These are phyloP conservation scores for Perdita meconis DNA, from an alignment of 2,888 invertebrate species.

Conservation along the genomic window DNA sequence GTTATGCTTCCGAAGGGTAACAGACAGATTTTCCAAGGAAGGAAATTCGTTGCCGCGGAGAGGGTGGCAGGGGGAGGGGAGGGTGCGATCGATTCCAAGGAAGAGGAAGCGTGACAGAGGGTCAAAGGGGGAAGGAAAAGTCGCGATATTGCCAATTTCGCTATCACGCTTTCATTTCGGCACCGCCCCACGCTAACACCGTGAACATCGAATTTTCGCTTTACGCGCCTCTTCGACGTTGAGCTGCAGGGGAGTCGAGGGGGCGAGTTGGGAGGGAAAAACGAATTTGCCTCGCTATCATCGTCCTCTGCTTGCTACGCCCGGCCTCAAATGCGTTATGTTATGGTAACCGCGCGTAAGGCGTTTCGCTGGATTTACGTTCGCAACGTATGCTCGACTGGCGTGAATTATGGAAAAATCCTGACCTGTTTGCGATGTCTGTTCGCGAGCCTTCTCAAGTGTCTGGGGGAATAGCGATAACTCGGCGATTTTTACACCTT, in stretches of 20 bases:
- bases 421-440: conserved; percentile 17
- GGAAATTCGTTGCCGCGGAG: conserved; percentile 37
- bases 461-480: conserved; percentile 1
- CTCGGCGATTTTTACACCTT: no score
- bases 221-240: conserved; percentile 25
- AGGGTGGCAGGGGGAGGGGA: conserved; percentile 5
- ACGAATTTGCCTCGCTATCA: conserved; percentile 63
- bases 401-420: conserved; percentile 36
- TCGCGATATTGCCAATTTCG: conserved; percentile 81
- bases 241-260: no score
- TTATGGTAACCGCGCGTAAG: conserved; percentile 62
- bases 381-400: conserved; percentile 34
- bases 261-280: conserved; percentile 26
- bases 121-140: conserved; percentile 58
- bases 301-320: conserved; percentile 24
- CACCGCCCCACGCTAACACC: conserved; percentile 61
- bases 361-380: conserved; percentile 26
- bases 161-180: conserved; percentile 78
- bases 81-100: conserved; percentile 55
- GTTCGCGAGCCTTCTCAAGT: conserved; percentile 3
- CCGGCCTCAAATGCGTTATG: conserved; percentile 48
- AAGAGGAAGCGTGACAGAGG: conserved; percentile 17
- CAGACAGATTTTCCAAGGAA: conserved; percentile 23
- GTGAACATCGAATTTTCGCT: conserved; percentile 65
- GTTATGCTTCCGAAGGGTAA: conserved; percentile 25